Percentiles rank a stretch among this genome's conserved stretches.
phyloP scores from a whole-genome alignment of 1,140 invertebrate species.

The Schlechtendalia chinensis region DNA sequence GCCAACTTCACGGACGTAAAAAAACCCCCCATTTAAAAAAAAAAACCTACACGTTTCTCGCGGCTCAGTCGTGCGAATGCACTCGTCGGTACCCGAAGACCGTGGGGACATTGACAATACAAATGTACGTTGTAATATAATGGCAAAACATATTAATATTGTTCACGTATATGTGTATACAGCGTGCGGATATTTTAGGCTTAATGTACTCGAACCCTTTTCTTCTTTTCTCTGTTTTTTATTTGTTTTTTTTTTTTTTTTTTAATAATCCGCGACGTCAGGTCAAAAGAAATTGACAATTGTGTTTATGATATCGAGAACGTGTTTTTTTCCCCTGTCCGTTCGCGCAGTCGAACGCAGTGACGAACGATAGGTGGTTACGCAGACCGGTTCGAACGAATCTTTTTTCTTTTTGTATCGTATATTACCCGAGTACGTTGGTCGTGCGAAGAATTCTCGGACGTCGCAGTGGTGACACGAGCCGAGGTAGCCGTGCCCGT shows the following conservation, averaged over 20 bases:
- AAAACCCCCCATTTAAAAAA: background rate
- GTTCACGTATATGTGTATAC: background rate
- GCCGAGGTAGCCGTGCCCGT: too few relatives aligned
- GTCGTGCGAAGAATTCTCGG: too few relatives aligned
- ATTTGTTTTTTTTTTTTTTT: too few relatives aligned
- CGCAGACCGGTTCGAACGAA: background rate
- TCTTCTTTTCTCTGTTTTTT: too few relatives aligned
- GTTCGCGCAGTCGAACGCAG: background rate
- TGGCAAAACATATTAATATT: background rate
- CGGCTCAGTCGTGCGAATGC: background rate
- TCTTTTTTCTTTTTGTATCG: background rate
- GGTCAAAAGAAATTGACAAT: conserved; percentile 10
- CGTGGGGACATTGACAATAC: background rate
- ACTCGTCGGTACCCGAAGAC: background rate
- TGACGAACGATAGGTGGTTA: too few relatives aligned
- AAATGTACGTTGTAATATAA: background rate
- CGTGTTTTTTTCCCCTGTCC: background rate
- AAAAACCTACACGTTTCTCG: background rate
- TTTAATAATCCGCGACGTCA: conserved; percentile 9
- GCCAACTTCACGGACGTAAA: too few relatives aligned
- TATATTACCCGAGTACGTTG: too few relatives aligned
- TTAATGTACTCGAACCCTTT: background rate
- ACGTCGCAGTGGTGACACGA: too few relatives aligned
- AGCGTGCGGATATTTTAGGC: background rate
- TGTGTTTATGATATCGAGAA: background rate